A percentile compares a stretch with the other conserved stretches of the same genome.
Conservation (phyloP, 1,140 invertebrate genomes). For the Palaemon carinicauda region DNA sequence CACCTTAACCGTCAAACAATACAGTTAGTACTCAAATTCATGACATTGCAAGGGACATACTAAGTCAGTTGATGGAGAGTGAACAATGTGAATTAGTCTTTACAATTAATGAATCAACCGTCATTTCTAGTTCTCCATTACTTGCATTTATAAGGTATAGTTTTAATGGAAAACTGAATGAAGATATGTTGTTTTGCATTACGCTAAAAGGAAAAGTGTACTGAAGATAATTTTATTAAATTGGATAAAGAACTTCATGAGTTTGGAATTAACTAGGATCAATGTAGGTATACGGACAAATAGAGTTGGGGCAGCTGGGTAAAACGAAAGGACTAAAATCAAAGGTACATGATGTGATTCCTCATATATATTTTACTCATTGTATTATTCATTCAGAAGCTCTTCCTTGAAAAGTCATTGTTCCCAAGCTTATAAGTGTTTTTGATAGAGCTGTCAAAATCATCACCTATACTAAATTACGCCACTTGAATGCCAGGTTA, state of each 20-base stretch:
- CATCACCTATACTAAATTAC: neutral
- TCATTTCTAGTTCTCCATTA: no score
- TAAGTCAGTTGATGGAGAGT: no score
- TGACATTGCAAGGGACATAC: no score
- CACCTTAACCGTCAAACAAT: no score
- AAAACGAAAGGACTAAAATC: constrained; percentile 57
- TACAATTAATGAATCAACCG: neutral
- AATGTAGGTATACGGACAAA: constrained; percentile 61
- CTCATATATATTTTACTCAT: constrained; percentile 58
- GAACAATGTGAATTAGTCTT: no score
- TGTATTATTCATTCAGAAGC: constrained; percentile 61
- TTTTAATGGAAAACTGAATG: no score
- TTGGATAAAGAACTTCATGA: neutral
- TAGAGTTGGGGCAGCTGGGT: constrained; percentile 60
- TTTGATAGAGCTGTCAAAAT: constrained; percentile 26
- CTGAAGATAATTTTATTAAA: no score
- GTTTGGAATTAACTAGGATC: constrained; percentile 34
- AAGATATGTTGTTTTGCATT: no score
- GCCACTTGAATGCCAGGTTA: constrained; percentile 52
- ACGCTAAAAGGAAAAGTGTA: no score
- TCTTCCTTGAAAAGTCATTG: constrained; percentile 55
- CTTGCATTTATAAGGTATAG: no score
- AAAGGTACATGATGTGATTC: constrained; percentile 45
- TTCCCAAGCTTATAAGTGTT: constrained; percentile 51
- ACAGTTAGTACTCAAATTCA: no score